Percentiles rank a stretch among this genome's conserved stretches.
Conservation (phyloP, 2,888 invertebrate genomes). For the Rotaria magnacalcarata region DNA sequence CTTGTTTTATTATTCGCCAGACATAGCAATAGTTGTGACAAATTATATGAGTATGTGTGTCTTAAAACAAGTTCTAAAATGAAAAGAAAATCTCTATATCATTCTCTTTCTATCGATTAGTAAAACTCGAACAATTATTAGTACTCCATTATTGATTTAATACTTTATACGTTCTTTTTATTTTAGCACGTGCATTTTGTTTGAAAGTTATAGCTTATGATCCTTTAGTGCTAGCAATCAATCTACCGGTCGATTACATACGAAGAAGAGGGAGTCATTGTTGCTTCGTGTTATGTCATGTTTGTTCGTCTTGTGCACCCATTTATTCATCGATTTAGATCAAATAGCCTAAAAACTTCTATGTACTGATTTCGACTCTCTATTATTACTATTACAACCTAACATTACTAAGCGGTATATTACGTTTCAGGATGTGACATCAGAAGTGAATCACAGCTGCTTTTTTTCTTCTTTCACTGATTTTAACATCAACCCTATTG, state of each 20-base stretch:
- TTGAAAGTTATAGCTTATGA: not conserved
- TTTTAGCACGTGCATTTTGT: constrained; percentile 3
- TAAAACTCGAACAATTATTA: not conserved
- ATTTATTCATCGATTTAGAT: not conserved
- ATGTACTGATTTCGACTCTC: not conserved
- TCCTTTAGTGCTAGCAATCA: not conserved
- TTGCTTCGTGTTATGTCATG: constrained; percentile 6
- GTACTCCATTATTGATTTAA: not conserved
- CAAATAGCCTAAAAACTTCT: not conserved
- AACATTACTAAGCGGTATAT: not conserved
- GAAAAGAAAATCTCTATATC: not conserved
- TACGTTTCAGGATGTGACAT: not conserved
- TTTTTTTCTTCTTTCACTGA: not conserved
- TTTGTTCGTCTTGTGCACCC: not conserved
- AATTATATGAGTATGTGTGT: not conserved
- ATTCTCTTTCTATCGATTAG: not conserved
- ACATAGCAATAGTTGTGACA: not conserved
- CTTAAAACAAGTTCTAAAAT: not conserved
- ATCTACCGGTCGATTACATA: not conserved
- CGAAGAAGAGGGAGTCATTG: not conserved
- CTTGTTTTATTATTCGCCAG: not conserved
- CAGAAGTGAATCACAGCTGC: not conserved
- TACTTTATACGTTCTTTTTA: not conserved
- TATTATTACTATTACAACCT: not conserved
- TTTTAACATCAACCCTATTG: not conserved